Base-by-base conservation (phyloP, 2,797 vertebrate genomes). In the Halcyon chelicuti region DNA sequence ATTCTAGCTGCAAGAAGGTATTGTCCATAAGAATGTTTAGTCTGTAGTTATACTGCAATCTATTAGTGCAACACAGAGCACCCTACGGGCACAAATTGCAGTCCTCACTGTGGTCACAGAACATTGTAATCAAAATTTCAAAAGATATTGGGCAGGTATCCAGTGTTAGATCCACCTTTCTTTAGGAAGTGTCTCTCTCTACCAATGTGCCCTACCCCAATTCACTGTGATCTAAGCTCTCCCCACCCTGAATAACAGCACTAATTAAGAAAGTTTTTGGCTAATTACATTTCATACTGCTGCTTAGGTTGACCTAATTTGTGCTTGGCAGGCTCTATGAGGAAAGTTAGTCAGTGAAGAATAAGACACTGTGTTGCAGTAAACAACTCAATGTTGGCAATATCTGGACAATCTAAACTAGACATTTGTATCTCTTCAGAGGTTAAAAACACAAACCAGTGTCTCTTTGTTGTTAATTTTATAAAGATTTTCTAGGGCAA, bases 221-320 rank as follows among this genome's bases (percentile, higher is more conserved):
- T 79, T 92, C 61, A 20, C 42, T 82, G 37, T 95, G 95, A 97
- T 83, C 91, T 97, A 97, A 96, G 81, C 88, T 78, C 91, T 95
- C 93, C 89, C 93, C 92, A 70, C 96, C 97, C 90, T 94, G 55
- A 78, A 60, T 71, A 93, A 85, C 88, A 91, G 76, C 81, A 83
- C 79, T 96, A 93, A 96, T 96, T 93, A 96, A 95, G 92, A 94
- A 97, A 95, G 86, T 81, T 96, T 94, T 82, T 74, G 58, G 68
- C 93, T 93, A 93, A 97, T 96, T 96, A 96, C 96, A 92, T 94
- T 97, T 94, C 82, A 90, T 83, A 93, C 88, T 19, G 58, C 74
- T 0, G 28, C 96, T 97, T 96, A 96, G 87, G 86, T 92, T 97
- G 97, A 98, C 97, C 97, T 96, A 96, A 97, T 97, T 98, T 96